Evolutionary conservation across 2,888 invertebrate genomes (phyloP).

Genomic region (Anorthoa munda): DNA sequence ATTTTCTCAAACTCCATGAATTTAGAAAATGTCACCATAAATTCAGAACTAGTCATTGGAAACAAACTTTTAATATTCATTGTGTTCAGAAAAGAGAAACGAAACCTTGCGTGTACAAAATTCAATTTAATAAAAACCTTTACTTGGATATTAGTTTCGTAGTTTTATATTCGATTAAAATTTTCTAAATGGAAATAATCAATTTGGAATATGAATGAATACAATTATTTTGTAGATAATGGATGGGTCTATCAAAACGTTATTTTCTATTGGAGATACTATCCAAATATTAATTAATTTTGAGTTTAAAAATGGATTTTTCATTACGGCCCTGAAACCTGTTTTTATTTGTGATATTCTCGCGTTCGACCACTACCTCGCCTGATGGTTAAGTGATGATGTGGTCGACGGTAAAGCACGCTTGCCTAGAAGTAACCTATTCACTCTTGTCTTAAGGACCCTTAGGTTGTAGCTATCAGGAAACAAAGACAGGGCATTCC

Average conservation of each 20-base stretch:
- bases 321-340: too few relatives aligned
- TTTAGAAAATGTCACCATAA: conserved; percentile 18
- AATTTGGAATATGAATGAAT: conserved; percentile 42
- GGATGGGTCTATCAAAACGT: conserved; percentile 13
- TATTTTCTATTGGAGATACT: conserved; percentile 14
- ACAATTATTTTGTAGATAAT: conserved; percentile 31
- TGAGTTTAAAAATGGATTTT: conserved; percentile 12
- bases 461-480: too few relatives aligned
- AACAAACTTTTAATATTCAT: conserved; percentile 44
- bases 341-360: neutral
- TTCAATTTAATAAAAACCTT: conserved; percentile 65
- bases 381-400: too few relatives aligned
- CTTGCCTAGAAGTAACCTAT: too few relatives aligned
- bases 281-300: conserved; percentile 14
- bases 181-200: conserved; percentile 30
- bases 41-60: conserved; percentile 15
- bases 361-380: too few relatives aligned
- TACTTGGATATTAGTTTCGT: conserved; percentile 51
- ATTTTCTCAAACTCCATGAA: neutral
- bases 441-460: too few relatives aligned
- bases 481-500: too few relatives aligned
- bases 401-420: too few relatives aligned
- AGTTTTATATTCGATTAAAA: conserved; percentile 39
- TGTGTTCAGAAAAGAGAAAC: conserved; percentile 13
- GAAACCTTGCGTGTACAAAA: conserved; percentile 63